Evolutionary conservation across 2,888 invertebrate species (phyloP).

Genomic region (Euplexia lucipara): DNA sequence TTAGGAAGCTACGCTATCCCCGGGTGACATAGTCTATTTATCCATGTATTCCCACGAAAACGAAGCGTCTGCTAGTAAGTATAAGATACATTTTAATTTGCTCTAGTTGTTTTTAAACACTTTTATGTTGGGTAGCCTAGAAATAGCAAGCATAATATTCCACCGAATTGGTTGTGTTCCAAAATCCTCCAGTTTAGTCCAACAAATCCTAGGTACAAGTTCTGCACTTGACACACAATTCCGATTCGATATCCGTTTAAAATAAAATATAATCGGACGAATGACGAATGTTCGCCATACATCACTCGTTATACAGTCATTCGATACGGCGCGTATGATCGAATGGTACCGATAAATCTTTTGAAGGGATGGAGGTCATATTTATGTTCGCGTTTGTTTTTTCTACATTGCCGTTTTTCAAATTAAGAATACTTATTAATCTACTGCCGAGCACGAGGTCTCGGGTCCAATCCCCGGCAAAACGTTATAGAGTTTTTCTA

Average conservation of each 20-base stretch:
- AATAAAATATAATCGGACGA: constrained; percentile 55
- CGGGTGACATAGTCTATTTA: too few species aligned
- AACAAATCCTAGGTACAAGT: constrained; percentile 11
- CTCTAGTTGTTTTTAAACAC: too few species aligned
- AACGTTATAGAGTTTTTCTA: too few species aligned
- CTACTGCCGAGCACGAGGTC: too few species aligned
- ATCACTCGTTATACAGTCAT: constrained; percentile 56
- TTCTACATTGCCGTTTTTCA: background rate
- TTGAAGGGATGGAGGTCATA: constrained; percentile 17
- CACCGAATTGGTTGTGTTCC: too few species aligned
- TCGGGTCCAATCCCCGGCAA: too few species aligned
- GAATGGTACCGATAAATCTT: constrained; percentile 53
- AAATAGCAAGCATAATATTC: background rate
- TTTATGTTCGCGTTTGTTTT: constrained; percentile 19
- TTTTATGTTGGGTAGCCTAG: too few species aligned
- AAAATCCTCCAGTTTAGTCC: background rate
- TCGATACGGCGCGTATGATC: constrained; percentile 52
- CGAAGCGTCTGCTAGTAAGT: too few species aligned
- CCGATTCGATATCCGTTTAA: constrained; percentile 35
- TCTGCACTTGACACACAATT: constrained; percentile 46
- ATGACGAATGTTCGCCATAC: constrained; percentile 55
- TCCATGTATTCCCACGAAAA: too few species aligned
- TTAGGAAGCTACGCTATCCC: too few species aligned
- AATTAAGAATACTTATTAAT: too few species aligned
- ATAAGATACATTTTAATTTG: too few species aligned